These are phyloP conservation scores for Drosophila suboccidentalis DNA, from an alignment of 2,888 invertebrate genomes.

Conservation along the genomic window DNA sequence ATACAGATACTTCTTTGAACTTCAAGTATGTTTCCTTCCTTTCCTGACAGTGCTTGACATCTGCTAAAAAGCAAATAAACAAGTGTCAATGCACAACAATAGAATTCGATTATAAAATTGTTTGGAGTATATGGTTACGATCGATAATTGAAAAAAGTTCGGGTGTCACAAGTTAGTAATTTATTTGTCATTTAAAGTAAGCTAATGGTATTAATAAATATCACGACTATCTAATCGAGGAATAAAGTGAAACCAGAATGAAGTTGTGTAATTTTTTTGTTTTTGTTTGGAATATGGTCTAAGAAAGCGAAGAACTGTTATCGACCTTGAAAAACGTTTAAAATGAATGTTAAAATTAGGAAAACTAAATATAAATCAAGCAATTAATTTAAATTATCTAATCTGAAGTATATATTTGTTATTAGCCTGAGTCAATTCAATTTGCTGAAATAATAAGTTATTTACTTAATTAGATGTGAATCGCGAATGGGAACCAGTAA, in stretches of 20 bases:
- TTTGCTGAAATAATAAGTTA: conserved; percentile 39
- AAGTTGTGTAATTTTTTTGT: conserved; percentile 18
- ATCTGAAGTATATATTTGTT: conserved; percentile 19
- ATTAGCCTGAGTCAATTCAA: conserved; percentile 16
- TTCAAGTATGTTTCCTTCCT: not conserved
- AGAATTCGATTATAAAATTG: conserved; percentile 18
- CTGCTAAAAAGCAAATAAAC: conserved; percentile 28
- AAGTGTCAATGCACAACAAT: conserved; percentile 31
- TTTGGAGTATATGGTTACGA: conserved; percentile 23
- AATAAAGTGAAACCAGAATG: conserved; percentile 2
- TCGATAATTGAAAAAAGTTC: conserved; percentile 47
- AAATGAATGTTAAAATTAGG: not conserved
- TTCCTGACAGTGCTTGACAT: conserved; percentile 11
- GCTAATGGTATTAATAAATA: conserved; percentile 69
- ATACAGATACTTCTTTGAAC: conserved; percentile 3
- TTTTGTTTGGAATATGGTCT: not conserved
- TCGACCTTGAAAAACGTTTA: conserved; percentile 39
- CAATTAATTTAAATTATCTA: conserved; percentile 42
- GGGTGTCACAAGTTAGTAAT: conserved; percentile 41
- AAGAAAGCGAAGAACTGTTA: conserved; percentile 1
- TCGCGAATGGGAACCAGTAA: conserved; percentile 10
- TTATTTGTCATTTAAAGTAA: conserved; percentile 50
- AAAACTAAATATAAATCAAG: conserved; percentile 25
- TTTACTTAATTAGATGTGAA: conserved; percentile 50
- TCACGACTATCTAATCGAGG: conserved; percentile 71